Evolutionary conservation across 2,888 invertebrate genomes (phyloP), one percentile per base, ranked within the genome.

Genomic region (Mythimna albipuncta): DNA sequence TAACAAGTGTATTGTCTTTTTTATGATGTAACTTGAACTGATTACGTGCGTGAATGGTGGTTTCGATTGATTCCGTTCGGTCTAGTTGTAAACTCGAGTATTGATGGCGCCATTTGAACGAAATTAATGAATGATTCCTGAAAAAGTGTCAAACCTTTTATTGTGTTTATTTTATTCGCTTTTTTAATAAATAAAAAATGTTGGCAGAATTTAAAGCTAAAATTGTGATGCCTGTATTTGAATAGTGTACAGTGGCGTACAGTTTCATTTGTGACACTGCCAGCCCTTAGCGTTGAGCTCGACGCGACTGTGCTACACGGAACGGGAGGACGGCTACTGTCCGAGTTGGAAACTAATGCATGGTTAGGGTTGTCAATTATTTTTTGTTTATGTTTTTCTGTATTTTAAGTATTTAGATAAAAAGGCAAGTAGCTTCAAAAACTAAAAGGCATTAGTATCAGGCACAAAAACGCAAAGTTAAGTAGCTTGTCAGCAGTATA

Each of bases 311-410:
- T 75, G 79, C 58, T 90, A 83, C 91, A 92, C 77, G 86, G 86
- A 91, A 92, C 90, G 89, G 92, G 93, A 90, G 93, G 93, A 92
- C 90, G 88, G 88, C 86, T 86, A 87, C 90, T 91, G 93, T 93
- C 92, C 92, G 91, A 93, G 93, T 93, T 94, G 85, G 79, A 89
- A 93, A 94, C 93, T 93, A 92, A 92, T 90, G 91, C 84, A 83
- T 52, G 76, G 7, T n/a, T 19, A 94, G 94, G 94, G 94, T 63
- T 93, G 92, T 44, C 62, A 35, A 6, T 88, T 72, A 64, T 32
- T 32, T 54, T 21, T 38, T 13, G 3, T 6, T 2, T 1, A 0
- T 13, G 2, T 19, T 50, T 50, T 50, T 50, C 19, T 1, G 6
- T 19, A 0, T 50, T 44, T 5, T 13, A 13, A 44, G 0, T 13